Percentiles rank a stretch among this genome's conserved stretches.
Conservation (phyloP, 1,140 invertebrate species). For the Yoshiicerus persimilis region DNA sequence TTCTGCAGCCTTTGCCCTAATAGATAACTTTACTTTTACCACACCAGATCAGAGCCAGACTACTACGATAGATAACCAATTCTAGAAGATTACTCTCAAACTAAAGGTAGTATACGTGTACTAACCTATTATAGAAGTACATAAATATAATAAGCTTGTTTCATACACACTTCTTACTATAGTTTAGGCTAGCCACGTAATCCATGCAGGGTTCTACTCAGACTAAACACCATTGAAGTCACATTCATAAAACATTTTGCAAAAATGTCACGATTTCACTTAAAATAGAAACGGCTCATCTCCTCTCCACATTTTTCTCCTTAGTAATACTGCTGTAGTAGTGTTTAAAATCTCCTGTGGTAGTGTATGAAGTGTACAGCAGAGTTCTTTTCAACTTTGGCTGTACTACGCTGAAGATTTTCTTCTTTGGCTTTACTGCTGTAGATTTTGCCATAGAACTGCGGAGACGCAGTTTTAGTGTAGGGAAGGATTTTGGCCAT, state of each 20-base stretch:
- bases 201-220: neutral
- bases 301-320: neutral
- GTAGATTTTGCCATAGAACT: neutral
- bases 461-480: neutral
- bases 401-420: neutral
- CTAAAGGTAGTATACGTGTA: neutral
- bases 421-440: neutral
- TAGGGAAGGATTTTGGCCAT: neutral
- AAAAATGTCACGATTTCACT: slow-evolving; percentile 22
- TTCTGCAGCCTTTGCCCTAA: neutral
- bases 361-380: neutral
- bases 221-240: neutral
- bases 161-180: too few species aligned
- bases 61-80: neutral
- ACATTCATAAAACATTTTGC: slow-evolving; percentile 2
- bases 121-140: too few species aligned
- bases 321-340: neutral
- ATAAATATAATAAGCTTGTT: too few species aligned
- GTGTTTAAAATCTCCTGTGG: neutral
- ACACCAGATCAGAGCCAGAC: too few species aligned
- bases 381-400: neutral
- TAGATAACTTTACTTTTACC: neutral
- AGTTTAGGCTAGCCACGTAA: neutral
- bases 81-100: neutral
- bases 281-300: slow-evolving; percentile 4